Base-by-base conservation (phyloP, 2,888 invertebrate genomes). In the Amphipyra tragopoginis region DNA sequence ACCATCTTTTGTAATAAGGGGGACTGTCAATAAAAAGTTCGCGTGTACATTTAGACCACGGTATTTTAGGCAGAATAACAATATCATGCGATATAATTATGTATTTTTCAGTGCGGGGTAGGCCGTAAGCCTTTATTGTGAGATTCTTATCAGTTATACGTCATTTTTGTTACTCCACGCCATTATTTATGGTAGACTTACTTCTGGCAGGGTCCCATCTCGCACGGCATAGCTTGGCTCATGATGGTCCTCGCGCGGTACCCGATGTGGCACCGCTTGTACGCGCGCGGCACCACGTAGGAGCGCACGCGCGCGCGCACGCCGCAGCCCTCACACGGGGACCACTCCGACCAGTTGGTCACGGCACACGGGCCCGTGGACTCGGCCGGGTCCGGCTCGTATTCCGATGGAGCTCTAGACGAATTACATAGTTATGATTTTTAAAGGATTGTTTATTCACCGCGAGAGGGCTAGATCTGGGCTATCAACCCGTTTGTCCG, bases 271-370 rank as follows among this genome's bases (percentile, higher is more conserved):
- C 97, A 97, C 54, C 95, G 95, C 81, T 97, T 97, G 65, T 93
- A 95, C 0, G 96, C 97, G 49, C 95, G 95, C 65, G 95, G 93
- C 54, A 89, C 95, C 42, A 96, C 87, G 88, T 97, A 97, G 76
- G 96, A 95, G 0, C 98, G 93, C 9, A 96, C 96, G 58, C 97
- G 95, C 0, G 96, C 96, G 66, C 97, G 96, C n/a, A 96, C 95
- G 0, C 98, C 96, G 38, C 96, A 96, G 5, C 97, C 97, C 65
- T 86, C 90, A 86, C 98, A 98, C 29, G 96, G 95, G 0, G 97
- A 97, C 97, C 97, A 98, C 38, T 95, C 95, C 1, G 96, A 96
- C 98, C 98, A 98, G 14, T 95, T 93, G 0, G 97, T 96, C 55
- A 97, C 92, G 0, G 96, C 97, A 83, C 98, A 98, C 66, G 86